Percentiles rank a stretch among this genome's conserved stretches.
Evolutionary conservation across 2,888 invertebrate species (phyloP).

Genomic region (Rhagophthalmus giganteus): DNA sequence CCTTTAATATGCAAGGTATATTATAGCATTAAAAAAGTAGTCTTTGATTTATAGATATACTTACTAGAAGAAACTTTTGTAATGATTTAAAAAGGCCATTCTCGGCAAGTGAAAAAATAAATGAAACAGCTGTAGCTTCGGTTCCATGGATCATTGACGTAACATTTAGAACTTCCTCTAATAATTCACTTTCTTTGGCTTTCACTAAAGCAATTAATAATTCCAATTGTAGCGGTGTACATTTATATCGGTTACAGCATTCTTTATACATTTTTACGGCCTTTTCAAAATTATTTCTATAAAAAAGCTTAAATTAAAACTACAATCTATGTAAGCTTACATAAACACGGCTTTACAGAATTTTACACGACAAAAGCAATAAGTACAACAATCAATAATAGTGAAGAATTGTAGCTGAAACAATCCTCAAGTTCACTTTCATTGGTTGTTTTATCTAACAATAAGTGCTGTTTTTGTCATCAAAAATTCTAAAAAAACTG

Average conservation of each 20-base stretch:
- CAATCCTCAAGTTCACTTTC: no score
- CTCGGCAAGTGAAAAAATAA: constrained; percentile 61
- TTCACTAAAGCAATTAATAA: constrained; percentile 56
- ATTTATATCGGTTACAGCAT: constrained; percentile 59
- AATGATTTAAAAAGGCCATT: constrained; percentile 59
- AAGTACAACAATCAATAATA: no score
- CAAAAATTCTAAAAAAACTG: no score
- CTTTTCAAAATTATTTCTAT: constrained; percentile 56
- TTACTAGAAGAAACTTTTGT: constrained; percentile 56
- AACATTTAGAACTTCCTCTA: constrained; percentile 49
- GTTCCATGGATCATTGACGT: constrained; percentile 54
- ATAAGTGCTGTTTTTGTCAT: no score
- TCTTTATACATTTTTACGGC: constrained; percentile 62
- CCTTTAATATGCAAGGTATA: neutral
- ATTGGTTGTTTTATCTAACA: no score
- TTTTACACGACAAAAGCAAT: no score
- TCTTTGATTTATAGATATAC: constrained; percentile 1
- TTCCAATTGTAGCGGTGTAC: constrained; percentile 69
- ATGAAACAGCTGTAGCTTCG: constrained; percentile 54
- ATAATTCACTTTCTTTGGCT: constrained; percentile 49
- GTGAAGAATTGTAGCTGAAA: no score
- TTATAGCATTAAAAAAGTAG: neutral
- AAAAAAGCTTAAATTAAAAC: constrained; percentile 24
- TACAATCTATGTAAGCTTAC: constrained; percentile 15
- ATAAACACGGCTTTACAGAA: no score